Conservation (phyloP, 30 jellyfish, hydroid and myxozoan species). For the Morbakka virulenta region DNA sequence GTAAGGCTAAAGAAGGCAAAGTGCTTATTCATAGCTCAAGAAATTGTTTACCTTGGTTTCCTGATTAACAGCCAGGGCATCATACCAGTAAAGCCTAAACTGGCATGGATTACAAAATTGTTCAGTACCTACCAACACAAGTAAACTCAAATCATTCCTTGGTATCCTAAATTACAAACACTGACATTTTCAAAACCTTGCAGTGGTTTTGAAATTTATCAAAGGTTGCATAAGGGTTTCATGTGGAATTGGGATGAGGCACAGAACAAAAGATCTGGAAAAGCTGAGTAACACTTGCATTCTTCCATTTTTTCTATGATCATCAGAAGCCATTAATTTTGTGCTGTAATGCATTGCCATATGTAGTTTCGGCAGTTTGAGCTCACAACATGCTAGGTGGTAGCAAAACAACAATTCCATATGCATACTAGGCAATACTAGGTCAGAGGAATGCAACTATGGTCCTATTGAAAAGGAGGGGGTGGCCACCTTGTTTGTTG, state of each 20-base stretch:
- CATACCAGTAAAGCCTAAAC: constrained; percentile 27
- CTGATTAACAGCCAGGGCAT: constrained; percentile 10
- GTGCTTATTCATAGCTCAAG: constrained; percentile 38
- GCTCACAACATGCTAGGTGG: no score
- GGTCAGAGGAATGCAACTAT: no score
- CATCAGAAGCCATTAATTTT: constrained; percentile 19
- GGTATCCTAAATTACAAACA: constrained; percentile 39
- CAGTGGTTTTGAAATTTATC: constrained; percentile 28
- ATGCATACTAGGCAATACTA: no score
- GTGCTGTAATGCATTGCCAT: constrained; percentile 50
- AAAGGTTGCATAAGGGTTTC: constrained; percentile 15
- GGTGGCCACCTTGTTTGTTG: constrained; percentile 38
- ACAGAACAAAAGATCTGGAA: constrained; percentile 13
- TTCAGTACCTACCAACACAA: constrained; percentile 38
- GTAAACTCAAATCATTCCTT: constrained; percentile 48
- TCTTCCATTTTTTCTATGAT: constrained; percentile 25
- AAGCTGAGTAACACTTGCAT: constrained; percentile 5
- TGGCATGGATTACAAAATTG: constrained; percentile 22
- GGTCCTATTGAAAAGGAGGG: no score
- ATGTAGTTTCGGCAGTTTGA: constrained; percentile 63
- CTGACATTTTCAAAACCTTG: constrained; percentile 17
- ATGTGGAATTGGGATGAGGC: constrained; percentile 44
- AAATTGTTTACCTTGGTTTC: constrained; percentile 33
- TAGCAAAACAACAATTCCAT: no score
- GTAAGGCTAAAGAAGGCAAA: constrained; percentile 26